Evolutionary conservation across 2,113 vertebrate genomes (phyloP), one percentile per base, ranked within the genome.

Genomic region (Leucoraja erinaceus): DNA sequence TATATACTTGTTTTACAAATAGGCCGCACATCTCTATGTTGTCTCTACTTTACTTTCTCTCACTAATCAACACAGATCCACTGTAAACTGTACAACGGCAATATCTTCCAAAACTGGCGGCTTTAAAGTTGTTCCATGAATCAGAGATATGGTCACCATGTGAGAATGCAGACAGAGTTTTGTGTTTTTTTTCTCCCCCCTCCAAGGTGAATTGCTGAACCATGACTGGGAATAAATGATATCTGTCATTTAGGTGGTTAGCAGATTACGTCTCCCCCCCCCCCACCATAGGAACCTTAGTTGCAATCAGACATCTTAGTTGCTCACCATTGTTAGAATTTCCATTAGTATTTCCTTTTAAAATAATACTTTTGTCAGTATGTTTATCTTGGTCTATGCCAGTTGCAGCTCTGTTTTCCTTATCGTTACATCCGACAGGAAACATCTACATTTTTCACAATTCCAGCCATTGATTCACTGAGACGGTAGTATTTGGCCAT

Each of bases 351-450:
- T 54, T 91, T 47, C 68, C 90, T 72, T 91, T 91, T 74, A 72
- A 74, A 72, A 18, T 70, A 91, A 83, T 31, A 66, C 63, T 33
- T 66, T 18, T 31, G 86, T 66, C 61, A 31, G 11, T 20, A 9
- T 90, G 86, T 68, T 66, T 68, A 20, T 31, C 86, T 72, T 91
- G 68, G 66, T 72, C 66, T 54, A 8, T 91, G 66, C 90, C 68
- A 72, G 66, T 72, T 70, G 18, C 31, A 56, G 33, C 66, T 47
- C 66, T 72, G 66, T 91, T 72, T 91, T 91, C 66, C 33, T 72
- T 38, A 91, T 70, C 68, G 20, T 72, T 91, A 25, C 66, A 72
- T 91, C 90, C 90, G 72, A 20, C 20, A 91, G 68, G 66, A 88
- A 66, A 31, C n/a, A 33, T 66, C 59, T 63, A 88, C 59, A 88